Evolutionary conservation across 2,797 vertebrate species (phyloP), one percentile per base, ranked within the genome.

Genomic region (Phataginus tetradactyla): DNA sequence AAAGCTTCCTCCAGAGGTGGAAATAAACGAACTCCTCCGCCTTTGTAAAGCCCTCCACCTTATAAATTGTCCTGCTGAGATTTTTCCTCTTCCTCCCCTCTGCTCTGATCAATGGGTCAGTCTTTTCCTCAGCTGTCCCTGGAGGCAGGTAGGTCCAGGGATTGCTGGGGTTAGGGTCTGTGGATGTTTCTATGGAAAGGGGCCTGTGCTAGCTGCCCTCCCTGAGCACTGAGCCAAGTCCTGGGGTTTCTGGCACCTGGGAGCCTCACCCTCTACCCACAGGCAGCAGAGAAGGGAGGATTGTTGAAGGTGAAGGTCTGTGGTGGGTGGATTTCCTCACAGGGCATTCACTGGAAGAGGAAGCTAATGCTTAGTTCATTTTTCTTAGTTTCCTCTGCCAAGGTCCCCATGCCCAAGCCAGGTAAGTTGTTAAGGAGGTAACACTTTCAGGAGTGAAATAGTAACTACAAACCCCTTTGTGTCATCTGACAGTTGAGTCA

Each of bases 1-100:
- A 78, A 81, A 96, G 92, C 11, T 64, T 89, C 86, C 78, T 84
- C 69, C 25, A 78, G 55, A 75, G 29, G 45, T 69, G 85, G 74
- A 88, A 93, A 94, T 96, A 64, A 96, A 95, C 96, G 14, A 10
- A 59, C 17, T 86, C 90, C 49, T 93, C 95, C 93, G 59, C 64
- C 55, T 53, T 91, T 93, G 90, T 78, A 71, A 90, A 86, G 57
- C 77, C 29, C 92, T 63, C 27, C 27, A 78, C 83, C 72, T 93
- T 91, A 84, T 80, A 91, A 90, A 93, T 83, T 23, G 42, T 69
- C 74, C 85, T 63, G 14, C 69, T 79, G 88, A 91, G 94, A 94
- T 61, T 66, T 49, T 68, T 94, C 64, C 88, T 96, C 64, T 88
- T 94, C 71, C 78, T 75, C 51, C 23, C 9, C 59, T 86, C 42